Base-by-base conservation (phyloP, 2,888 invertebrate genomes). In the Leptogaster cylindrica region DNA sequence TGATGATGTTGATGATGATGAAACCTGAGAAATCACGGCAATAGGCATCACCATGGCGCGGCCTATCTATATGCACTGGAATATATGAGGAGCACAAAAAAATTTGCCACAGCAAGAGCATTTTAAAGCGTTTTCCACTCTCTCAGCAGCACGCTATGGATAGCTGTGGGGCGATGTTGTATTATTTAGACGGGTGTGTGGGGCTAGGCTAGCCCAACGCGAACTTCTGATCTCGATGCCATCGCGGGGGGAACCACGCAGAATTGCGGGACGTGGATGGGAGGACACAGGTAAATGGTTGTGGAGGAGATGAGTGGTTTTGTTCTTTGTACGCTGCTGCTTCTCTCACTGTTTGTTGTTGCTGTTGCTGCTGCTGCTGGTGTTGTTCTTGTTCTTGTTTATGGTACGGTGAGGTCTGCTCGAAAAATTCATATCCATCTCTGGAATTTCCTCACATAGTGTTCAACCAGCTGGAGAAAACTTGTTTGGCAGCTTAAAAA, bases 401-500 rank as follows among this genome's bases (percentile, higher is more conserved):
- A 55, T 55, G 36, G 55, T 36, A 33, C 55, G 25, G 31, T 8
- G 36, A 14, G 10, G 5, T 14, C 23, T 12, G 36, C 39, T 55
- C 55, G 12, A 23, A 52, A 36, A 16, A 36, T 51, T 44, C 61
- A 44, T 61, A 28, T 61, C 61, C 41, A 44, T 44, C 41, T 61
- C 27, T 44, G 61, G 44, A 61, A 61, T 61, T 44, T 61, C 61
- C 61, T 44, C 61, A 44, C 61, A 61, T 61, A 61, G 61, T 14
- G 61, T 27, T 27, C 61, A 44, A 61, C 61, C 61, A 44, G 61
- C 44, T 44, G 61, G 61, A 61, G 61, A 61, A 61, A 61, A 61
- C 61, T 61, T 23, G 61, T 61, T 61, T 61, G 41, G 44, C 36
- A 44, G 28, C 61, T 61, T 61, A 39, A 55, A 39, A 55, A 55